Evolutionary conservation across 2,797 vertebrate species (phyloP).

Genomic region (Hydrolagus colliei): DNA sequence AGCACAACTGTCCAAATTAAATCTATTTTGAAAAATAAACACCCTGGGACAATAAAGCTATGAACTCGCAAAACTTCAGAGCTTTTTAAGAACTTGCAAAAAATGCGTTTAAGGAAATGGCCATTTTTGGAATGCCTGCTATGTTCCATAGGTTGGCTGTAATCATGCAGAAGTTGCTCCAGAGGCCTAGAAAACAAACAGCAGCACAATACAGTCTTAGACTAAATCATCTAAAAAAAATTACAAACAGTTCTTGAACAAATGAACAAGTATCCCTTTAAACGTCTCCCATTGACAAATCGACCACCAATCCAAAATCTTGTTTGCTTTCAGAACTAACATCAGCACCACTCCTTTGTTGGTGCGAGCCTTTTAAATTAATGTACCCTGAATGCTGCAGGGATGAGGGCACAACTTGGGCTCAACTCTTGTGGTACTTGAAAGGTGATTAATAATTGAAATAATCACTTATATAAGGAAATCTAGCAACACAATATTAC

Average conservation of each 20-base stretch:
- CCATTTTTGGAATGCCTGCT: conserved; percentile 5
- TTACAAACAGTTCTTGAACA: neutral
- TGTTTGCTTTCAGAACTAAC: no score
- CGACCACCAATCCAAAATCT: no score
- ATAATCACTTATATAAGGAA: no score
- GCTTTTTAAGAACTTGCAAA: conserved; percentile 6
- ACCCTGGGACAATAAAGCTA: neutral
- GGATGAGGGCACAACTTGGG: neutral
- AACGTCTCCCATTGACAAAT: no score
- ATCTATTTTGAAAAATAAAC: neutral
- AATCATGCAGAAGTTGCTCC: conserved; percentile 95
- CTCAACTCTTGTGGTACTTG: neutral
- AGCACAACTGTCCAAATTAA: neutral
- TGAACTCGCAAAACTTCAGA: neutral
- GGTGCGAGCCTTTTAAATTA: no score
- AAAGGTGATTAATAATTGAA: neutral
- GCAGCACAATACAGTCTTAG: conserved; percentile 53
- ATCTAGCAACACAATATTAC: no score
- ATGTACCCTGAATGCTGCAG: neutral
- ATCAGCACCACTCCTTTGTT: no score
- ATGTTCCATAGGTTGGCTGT: conserved; percentile 75
- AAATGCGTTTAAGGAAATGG: neutral
- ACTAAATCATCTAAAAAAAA: conserved; percentile 39
- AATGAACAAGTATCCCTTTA: conserved; percentile 34
- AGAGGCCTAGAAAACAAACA: conserved; percentile 80